Evolutionary conservation across 2,797 vertebrate species (phyloP), one percentile per base, ranked within the genome.

Genomic region (Premnoplex brunnescens): DNA sequence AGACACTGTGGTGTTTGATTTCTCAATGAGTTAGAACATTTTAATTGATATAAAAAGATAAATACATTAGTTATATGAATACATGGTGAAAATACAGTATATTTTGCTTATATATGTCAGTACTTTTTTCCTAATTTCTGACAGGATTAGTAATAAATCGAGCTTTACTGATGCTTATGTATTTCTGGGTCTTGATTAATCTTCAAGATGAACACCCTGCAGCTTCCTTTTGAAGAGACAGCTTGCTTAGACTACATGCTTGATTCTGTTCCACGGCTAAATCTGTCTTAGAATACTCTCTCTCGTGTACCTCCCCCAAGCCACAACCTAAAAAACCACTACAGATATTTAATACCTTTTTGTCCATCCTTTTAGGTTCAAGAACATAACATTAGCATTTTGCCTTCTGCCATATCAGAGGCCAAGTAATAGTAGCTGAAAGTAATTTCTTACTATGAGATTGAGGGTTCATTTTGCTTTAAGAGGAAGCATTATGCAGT

Each of bases 111-210:
- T 85, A 55, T 93, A 66, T 63, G 41, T 52, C 59, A 68, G 71
- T 88, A 85, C 32, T 80, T 85, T 93, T 91, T 90, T 95, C 85
- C 52, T 74, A 62, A 69, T 90, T 95, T 64, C 80, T 55, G 51
- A 19, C 49, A 75, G 55, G 94, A 93, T 95, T 95, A 96, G 90
- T 94, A 97, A 91, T 88, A 96, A 91, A 95, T 52, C 48, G 76
- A 95, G 92, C 78, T 95, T 93, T 94, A 64, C 18, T 2, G 75
- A 64, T 95, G 92, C 64, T 95, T 96, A 73, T 97, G 84, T 80
- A 94, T 96, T 96, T 91, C 72, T 68, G 88, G 86, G 51, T 95
- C 87, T 95, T 92, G 78, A 93, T 96, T 97, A 96, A 97, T 97
- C 88, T 96, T 91, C 79, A 95, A 94, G 88, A 97, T 90, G 92